phyloP scores from a whole-genome alignment of 2,888 invertebrate genomes.

The Drosophila nigricruria region DNA sequence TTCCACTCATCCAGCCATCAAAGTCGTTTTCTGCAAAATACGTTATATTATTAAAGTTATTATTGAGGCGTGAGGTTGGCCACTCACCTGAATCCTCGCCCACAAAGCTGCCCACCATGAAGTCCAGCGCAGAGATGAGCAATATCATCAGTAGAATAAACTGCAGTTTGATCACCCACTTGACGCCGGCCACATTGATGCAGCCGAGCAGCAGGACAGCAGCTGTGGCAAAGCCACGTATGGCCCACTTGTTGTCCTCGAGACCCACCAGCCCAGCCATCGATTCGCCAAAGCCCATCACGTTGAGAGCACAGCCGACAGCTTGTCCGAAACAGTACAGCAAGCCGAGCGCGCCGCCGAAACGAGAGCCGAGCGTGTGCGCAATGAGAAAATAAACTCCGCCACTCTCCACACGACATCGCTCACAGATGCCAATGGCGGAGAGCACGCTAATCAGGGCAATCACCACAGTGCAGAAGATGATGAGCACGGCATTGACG shows the following conservation, averaged over 20 bases:
- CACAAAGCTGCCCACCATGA: conserved; percentile 96
- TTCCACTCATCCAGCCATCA: conserved; percentile 93
- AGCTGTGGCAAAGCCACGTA: conserved; percentile 94
- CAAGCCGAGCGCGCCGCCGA: conserved; percentile 96
- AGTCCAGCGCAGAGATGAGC: conserved; percentile 95
- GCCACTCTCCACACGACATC: conserved; percentile 98
- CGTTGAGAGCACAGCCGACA: conserved; percentile 97
- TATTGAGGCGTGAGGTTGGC: too few species aligned
- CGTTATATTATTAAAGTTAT: not conserved
- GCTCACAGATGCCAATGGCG: conserved; percentile 97
- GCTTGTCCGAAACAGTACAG: conserved; percentile 98
- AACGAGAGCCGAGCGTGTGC: conserved; percentile 96
- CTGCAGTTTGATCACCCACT: conserved; percentile 98
- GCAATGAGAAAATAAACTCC: conserved; percentile 98
- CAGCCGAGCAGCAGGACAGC: conserved; percentile 94
- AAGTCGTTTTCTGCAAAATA: conserved; percentile 90
- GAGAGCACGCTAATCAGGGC: conserved; percentile 96
- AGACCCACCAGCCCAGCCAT: conserved; percentile 93
- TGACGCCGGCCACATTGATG: conserved; percentile 98
- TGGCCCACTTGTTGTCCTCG: conserved; percentile 91
- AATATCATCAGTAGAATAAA: conserved; percentile 94
- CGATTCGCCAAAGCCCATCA: conserved; percentile 97
- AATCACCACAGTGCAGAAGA: conserved; percentile 94
- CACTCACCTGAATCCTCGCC: conserved; percentile 89
- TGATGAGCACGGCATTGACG: conserved; percentile 92